Evolutionary conservation across 2,113 vertebrate genomes (phyloP), one percentile per base, ranked within the genome.

Genomic region (Colistium nudipinnis): DNA sequence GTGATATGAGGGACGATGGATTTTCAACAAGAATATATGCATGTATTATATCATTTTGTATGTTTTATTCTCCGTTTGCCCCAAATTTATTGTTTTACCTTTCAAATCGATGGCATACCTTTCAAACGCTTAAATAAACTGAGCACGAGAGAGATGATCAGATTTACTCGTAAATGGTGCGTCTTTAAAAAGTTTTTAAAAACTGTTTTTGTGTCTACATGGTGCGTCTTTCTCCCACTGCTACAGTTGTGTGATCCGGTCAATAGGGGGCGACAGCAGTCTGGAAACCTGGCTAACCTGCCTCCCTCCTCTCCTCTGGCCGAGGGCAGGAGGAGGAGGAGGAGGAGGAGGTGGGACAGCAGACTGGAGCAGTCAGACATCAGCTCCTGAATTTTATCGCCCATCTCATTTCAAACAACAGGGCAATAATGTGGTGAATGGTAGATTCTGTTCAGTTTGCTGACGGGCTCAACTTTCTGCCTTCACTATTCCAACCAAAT

Each of bases 201-300:
- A n/a, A n/a, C n/a, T n/a, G n/a, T n/a, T n/a, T n/a, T n/a, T n/a
- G n/a, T n/a, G n/a, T n/a, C n/a, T n/a, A n/a, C n/a, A n/a, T n/a
- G n/a, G n/a, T n/a, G 13, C 25, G 11, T 28, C 35, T 55, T 38
- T 44, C 49, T 39, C 12, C 38, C 43, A 22, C 6, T 36, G 0
- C 28, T 30, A 61, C 79, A 87, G 69, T 68, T 80, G 6, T 44
- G 19, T 1, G 2, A 28, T 57, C 3, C 75, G 22, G 59, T 76
- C 92, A 88, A 91, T 88, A 95, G 95, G 90, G 92, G 94, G 94
- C 91, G 92, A 93, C 95, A 94, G 86, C 90, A 85, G 90, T 88
- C 89, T 90, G 94, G 88, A 86, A 94, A 95, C 91, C 53, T 76
- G 11, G 7, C 7, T 6, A 17, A n/a, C 13, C 24, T 27, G 0